These are phyloP conservation scores for Drosophila novamexicana DNA, from an alignment of 1,140 invertebrate genomes.

Conservation along the genomic window DNA sequence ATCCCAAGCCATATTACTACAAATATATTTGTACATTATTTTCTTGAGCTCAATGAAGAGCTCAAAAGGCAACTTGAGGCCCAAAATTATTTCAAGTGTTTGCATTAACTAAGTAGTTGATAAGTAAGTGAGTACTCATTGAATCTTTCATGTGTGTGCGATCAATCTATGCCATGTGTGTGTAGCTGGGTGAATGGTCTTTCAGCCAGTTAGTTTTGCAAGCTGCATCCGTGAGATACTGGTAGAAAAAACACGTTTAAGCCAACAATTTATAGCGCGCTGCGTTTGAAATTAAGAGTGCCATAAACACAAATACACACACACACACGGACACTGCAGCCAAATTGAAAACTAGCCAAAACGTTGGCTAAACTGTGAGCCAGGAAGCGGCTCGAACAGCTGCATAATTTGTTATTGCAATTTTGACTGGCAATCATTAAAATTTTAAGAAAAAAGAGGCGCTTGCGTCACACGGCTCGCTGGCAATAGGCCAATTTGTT, in stretches of 20 bases:
- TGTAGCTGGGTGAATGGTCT: constrained; percentile 45
- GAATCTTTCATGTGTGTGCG: constrained; percentile 19
- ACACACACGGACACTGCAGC: constrained; percentile 12
- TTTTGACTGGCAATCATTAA: constrained; percentile 48
- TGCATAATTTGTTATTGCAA: constrained; percentile 53
- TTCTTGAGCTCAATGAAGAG: constrained; percentile 8
- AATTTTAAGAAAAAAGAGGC: background rate
- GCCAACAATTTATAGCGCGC: constrained; percentile 34
- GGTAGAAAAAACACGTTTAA: constrained; percentile 65
- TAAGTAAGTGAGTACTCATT: constrained; percentile 50
- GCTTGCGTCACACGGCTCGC: constrained; percentile 45
- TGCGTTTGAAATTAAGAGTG: constrained; percentile 71
- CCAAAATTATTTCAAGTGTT: constrained; percentile 14
- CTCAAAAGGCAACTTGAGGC: constrained; percentile 6
- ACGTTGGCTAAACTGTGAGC: constrained; percentile 53
- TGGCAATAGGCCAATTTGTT: constrained; percentile 7
- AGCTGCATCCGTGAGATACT: constrained; percentile 77
- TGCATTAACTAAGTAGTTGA: constrained; percentile 17
- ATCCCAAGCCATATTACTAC: background rate
- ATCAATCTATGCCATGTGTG: background rate
- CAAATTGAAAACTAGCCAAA: constrained; percentile 58
- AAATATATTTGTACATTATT: background rate
- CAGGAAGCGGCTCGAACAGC: constrained; percentile 57
- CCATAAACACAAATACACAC: constrained; percentile 38
- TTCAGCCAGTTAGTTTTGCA: constrained; percentile 63